Conservation (phyloP, 2,113 vertebrate species). For the Calypte anna region DNA sequence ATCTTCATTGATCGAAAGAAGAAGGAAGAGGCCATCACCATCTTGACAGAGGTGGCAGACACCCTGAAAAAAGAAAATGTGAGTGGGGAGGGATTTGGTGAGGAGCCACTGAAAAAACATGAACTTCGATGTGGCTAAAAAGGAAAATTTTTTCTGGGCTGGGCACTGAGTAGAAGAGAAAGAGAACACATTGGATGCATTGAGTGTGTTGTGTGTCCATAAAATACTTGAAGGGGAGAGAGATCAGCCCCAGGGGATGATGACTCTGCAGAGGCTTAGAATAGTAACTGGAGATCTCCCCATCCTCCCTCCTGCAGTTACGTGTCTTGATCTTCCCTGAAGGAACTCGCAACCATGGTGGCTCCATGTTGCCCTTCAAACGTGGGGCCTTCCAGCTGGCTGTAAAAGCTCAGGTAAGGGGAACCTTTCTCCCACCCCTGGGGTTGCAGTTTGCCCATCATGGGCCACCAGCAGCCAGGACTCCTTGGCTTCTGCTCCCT, state of each 20-base stretch:
- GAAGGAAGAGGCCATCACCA: slow-evolving; percentile 72
- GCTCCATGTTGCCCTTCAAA: slow-evolving; percentile 82
- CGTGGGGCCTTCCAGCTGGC: slow-evolving; percentile 81
- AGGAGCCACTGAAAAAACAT: not conserved
- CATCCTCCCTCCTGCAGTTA: slow-evolving; percentile 54
- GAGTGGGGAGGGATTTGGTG: slow-evolving; percentile 7
- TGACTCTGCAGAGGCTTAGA: not conserved
- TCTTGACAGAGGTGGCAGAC: slow-evolving; percentile 75
- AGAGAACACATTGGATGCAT: not conserved
- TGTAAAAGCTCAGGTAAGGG: slow-evolving; percentile 80
- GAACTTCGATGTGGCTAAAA: not conserved
- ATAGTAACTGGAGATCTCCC: not conserved
- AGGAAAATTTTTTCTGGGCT: not conserved
- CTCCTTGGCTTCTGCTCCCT: not conserved
- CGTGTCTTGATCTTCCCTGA: slow-evolving; percentile 80
- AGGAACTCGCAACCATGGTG: slow-evolving; percentile 77
- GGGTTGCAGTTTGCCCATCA: rapidly evolving
- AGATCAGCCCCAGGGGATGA: not conserved
- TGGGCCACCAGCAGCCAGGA: not conserved
- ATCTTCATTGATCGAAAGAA: slow-evolving; percentile 80
- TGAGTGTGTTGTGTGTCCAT: not conserved
- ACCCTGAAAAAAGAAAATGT: slow-evolving; percentile 78
- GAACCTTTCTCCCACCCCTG: not conserved
- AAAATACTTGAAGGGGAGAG: not conserved
- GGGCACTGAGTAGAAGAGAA: not conserved